These are phyloP conservation scores for Sesamia inferens DNA, from an alignment of 2,888 invertebrate species.

Conservation along the genomic window DNA sequence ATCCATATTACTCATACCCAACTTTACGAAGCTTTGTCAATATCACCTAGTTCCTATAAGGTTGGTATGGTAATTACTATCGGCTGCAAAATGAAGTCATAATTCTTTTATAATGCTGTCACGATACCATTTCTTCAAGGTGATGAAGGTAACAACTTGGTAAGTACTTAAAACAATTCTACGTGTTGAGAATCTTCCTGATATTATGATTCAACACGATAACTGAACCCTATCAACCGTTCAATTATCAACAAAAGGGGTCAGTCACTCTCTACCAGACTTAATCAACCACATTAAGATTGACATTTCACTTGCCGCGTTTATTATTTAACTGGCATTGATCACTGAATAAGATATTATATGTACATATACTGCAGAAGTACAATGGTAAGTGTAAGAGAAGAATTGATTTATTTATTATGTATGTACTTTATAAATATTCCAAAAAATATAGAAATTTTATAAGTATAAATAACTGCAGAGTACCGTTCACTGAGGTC, in stretches of 20 bases:
- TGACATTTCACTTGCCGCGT: slow-evolving; percentile 44
- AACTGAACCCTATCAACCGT: slow-evolving; percentile 13
- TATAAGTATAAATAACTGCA: too few species aligned
- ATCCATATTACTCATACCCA: not conserved
- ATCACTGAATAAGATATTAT: slow-evolving; percentile 4
- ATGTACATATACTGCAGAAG: not conserved
- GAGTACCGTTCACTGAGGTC: too few species aligned
- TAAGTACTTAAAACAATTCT: not conserved
- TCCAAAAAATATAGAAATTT: too few species aligned
- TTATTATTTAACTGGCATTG: slow-evolving; percentile 24
- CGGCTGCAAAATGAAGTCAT: too few species aligned
- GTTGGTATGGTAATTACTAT: too few species aligned
- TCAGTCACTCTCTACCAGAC: slow-evolving; percentile 31
- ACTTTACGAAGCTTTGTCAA: not conserved
- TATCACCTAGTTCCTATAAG: too few species aligned
- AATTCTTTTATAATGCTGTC: not conserved
- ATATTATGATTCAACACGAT: slow-evolving; percentile 16
- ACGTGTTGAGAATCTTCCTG: slow-evolving; percentile 4
- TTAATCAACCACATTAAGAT: slow-evolving; percentile 50
- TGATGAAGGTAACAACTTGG: not conserved
- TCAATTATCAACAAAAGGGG: slow-evolving; percentile 40
- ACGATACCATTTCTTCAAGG: slow-evolving; percentile 6
- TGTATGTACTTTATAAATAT: too few species aligned
- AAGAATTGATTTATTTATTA: not conserved
- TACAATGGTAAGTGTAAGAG: not conserved